These are phyloP conservation scores for Notiomystis cincta DNA, from an alignment of 2,113 vertebrate species.

Conservation along the genomic window DNA sequence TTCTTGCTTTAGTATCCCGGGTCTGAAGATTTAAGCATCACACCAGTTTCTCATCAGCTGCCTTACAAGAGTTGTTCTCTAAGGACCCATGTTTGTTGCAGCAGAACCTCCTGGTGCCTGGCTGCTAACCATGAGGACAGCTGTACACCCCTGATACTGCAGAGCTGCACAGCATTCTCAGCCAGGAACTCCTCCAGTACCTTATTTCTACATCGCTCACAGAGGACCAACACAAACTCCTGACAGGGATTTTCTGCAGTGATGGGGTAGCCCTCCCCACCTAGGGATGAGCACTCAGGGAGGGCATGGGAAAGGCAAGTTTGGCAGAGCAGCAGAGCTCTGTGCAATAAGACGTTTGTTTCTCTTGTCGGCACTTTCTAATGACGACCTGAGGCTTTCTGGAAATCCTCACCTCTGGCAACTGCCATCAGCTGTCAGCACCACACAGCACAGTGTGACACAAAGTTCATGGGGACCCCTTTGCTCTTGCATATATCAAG, in stretches of 20 bases:
- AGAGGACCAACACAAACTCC: neutral
- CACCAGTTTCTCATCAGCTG: neutral
- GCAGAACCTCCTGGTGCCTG: neutral
- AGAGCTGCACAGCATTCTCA: neutral
- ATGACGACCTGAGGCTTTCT: neutral
- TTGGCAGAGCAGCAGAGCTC: neutral
- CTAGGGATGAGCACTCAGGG: neutral
- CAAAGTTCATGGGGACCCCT: neutral
- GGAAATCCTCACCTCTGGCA: neutral
- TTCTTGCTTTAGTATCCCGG: neutral
- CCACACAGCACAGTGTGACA: neutral
- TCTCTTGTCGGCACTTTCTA: neutral
- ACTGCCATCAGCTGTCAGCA: neutral
- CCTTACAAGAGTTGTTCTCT: accelerated
- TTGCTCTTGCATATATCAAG: neutral
- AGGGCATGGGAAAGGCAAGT: neutral
- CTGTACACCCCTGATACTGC: neutral
- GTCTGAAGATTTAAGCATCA: neutral
- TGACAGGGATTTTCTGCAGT: neutral
- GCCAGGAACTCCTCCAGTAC: neutral
- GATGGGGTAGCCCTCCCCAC: neutral
- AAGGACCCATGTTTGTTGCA: neutral
- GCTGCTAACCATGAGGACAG: neutral
- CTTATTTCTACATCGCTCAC: neutral
- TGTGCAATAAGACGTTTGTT: neutral